Evolutionary conservation across 2,113 vertebrate genomes (phyloP).

Genomic region (Toxostoma redivivum): DNA sequence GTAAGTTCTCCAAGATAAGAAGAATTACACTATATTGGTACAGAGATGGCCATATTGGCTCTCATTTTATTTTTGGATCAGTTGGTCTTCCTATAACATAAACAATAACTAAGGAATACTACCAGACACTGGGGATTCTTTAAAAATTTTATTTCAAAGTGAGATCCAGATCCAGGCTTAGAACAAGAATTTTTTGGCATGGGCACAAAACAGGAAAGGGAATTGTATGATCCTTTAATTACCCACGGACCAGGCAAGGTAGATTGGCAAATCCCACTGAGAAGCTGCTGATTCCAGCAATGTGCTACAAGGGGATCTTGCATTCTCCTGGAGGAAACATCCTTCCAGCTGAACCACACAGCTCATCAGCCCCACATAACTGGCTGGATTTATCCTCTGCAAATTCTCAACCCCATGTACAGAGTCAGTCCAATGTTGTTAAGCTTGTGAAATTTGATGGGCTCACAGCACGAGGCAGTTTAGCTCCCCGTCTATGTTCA

Average conservation of each 20-base stretch:
- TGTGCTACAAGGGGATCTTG: background rate
- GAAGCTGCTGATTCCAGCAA: background rate
- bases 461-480: slow-evolving; percentile 33
- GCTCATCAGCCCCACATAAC: background rate
- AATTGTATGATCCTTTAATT: background rate
- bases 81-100: background rate
- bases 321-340: background rate
- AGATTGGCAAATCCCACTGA: background rate
- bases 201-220: background rate
- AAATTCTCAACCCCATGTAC: background rate
- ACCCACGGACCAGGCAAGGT: background rate
- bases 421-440: background rate
- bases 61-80: background rate
- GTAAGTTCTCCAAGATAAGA: background rate
- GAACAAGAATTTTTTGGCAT: background rate
- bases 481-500: background rate
- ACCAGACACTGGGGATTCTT: background rate
- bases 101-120: background rate
- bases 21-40: background rate
- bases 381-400: slow-evolving; percentile 28
- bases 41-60: background rate
- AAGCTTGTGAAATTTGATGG: slow-evolving; percentile 47
- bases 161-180: background rate
- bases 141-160: background rate
- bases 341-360: background rate